Conservation (phyloP, 2,113 vertebrate genomes). For the Cricetomys ansorgei region DNA sequence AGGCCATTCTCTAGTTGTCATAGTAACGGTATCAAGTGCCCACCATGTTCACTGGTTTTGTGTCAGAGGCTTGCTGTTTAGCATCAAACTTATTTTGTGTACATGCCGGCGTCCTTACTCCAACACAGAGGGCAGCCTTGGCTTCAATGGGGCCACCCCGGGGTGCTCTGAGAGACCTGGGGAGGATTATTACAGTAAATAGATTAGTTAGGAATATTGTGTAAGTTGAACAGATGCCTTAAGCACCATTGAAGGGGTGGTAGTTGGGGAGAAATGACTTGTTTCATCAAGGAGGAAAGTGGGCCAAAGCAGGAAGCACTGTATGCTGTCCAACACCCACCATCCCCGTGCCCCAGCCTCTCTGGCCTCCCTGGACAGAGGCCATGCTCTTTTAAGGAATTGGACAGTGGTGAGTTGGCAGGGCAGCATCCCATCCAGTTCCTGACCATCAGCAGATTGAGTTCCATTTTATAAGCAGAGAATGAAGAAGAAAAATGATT, state of each 20-base stretch:
- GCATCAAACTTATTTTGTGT: not conserved
- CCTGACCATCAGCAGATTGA: not conserved
- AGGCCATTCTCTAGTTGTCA: not conserved
- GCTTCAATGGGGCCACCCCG: not conserved
- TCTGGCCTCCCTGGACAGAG: not conserved
- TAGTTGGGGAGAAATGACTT: conserved; percentile 32
- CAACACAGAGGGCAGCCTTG: not conserved
- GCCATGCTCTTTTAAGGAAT: not conserved
- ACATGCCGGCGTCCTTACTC: not conserved
- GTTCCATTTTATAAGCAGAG: conserved; percentile 41
- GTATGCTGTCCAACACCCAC: not conserved
- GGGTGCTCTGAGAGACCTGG: not conserved
- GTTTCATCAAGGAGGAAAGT: not conserved
- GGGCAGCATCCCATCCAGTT: not conserved
- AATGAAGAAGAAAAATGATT: not conserved
- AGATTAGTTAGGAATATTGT: not conserved
- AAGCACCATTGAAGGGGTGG: not conserved
- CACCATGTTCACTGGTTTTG: not conserved
- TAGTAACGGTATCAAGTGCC: not conserved
- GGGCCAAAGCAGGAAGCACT: not conserved
- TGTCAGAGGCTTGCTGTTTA: not conserved
- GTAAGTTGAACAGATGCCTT: not conserved
- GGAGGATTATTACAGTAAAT: not conserved
- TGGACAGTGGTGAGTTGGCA: not conserved
- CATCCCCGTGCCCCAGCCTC: not conserved